phyloP scores from a whole-genome alignment of 2,888 invertebrate genomes.

The Leucophora obtusa region DNA sequence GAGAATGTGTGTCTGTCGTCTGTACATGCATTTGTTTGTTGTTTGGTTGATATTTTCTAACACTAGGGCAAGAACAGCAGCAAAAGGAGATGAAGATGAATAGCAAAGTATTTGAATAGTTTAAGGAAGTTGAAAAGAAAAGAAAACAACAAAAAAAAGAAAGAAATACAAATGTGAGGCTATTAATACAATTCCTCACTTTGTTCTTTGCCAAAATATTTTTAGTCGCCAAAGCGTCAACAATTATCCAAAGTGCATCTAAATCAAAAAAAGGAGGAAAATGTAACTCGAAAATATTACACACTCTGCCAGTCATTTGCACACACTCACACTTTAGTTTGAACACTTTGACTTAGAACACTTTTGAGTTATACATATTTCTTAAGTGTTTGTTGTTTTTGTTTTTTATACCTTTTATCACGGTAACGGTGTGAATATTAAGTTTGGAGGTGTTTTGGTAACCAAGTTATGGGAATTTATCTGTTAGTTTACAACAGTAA shows the following conservation, averaged over 20 bases:
- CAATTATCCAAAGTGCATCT: conserved; percentile 72
- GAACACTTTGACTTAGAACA: background rate
- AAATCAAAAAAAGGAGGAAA: conserved; percentile 62
- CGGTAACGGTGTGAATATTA: background rate
- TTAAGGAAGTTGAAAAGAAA: conserved; percentile 58
- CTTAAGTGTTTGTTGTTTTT: background rate
- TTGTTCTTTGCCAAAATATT: conserved; percentile 73
- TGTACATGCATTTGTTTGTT: conserved; percentile 16
- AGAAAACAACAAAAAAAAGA: conserved; percentile 59
- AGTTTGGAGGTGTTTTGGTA: too few relatives aligned
- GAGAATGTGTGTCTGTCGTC: background rate
- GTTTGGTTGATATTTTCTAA: conserved; percentile 29
- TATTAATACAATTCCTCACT: conserved; percentile 74
- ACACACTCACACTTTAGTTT: conserved; percentile 1
- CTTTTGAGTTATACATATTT: background rate
- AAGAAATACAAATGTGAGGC: conserved; percentile 71
- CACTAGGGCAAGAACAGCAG: conserved; percentile 18
- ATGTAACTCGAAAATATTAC: background rate
- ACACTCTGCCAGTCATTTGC: conserved; percentile 11
- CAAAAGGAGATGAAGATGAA: conserved; percentile 62
- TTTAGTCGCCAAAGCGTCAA: conserved; percentile 71
- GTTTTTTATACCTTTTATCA: background rate
- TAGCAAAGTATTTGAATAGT: conserved; percentile 61
- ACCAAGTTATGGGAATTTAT: too few relatives aligned
- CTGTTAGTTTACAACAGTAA: too few relatives aligned